Percentiles rank a stretch among this genome's conserved stretches.
These are phyloP conservation scores for Drosophila borealis DNA, from an alignment of 2,888 invertebrate species.

Conservation along the genomic window DNA sequence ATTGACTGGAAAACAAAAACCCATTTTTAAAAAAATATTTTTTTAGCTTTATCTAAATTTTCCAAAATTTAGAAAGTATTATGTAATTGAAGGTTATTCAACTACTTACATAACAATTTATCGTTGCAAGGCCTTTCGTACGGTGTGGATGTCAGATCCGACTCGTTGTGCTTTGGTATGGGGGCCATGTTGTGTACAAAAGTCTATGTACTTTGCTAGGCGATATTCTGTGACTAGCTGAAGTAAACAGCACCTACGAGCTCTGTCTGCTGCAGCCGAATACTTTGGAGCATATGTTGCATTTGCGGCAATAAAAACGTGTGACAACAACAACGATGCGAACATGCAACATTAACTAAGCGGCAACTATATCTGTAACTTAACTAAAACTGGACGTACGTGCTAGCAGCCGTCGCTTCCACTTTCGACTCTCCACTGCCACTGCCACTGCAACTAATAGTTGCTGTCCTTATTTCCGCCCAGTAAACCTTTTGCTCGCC, in stretches of 20 bases:
- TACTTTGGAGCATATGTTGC: constrained; percentile 60
- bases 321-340: constrained; percentile 46
- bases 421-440: neutral
- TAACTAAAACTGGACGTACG: constrained; percentile 73
- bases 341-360: constrained; percentile 65
- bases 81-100: too few relatives aligned
- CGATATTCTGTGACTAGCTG: constrained; percentile 36
- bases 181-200: neutral
- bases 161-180: neutral
- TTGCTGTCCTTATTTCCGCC: constrained; percentile 52
- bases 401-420: constrained; percentile 49
- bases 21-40: too few relatives aligned
- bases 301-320: constrained; percentile 69
- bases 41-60: too few relatives aligned
- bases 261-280: constrained; percentile 29
- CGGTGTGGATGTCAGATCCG: neutral
- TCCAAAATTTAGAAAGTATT: too few relatives aligned
- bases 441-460: constrained; percentile 50
- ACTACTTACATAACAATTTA: neutral
- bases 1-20: too few relatives aligned
- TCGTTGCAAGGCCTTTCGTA: neutral
- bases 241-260: constrained; percentile 21
- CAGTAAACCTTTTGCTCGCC: constrained; percentile 55
- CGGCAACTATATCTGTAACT: constrained; percentile 61
- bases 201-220: neutral